Evolutionary conservation across 2,797 vertebrate genomes (phyloP), one percentile per base, ranked within the genome.

Genomic region (Acrocephalus scirpaceus): DNA sequence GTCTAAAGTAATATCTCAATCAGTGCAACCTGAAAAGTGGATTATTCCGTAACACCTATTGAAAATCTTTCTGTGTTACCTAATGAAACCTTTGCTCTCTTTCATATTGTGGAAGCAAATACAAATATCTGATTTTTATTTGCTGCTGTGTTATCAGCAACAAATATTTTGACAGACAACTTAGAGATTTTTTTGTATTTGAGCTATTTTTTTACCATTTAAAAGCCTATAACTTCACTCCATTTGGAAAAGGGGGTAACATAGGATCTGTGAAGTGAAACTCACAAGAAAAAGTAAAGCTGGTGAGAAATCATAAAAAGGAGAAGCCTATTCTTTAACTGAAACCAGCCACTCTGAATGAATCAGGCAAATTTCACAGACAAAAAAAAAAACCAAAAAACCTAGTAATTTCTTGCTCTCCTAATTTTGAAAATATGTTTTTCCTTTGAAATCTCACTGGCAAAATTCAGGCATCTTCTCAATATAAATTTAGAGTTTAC

Each of bases 291-390:
- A 69, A 53, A 2, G 40, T 79, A 88, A 93, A 87, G 45, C 23
- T 89, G 45, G 16, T 86, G 73, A 92, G 72, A 96, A 95, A 85
- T 79, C 47, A 80, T 29, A 38, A 92, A 95, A 95, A 96, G 53
- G 64, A 92, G 93, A 92, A 94, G 72, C 27, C 11, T 90, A 48
- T 79, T 54, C 42, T 95, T 86, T 69, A 81, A 42, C 77, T 95
- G 90, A 96, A 95, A 95, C 72, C n/a, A 74, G 81, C 62, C 32
- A 40, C 34, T 85, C 47, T 67, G 57, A 61, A 71, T 74, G 60
- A 95, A 85, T 83, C 50, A 89, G 45, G 23, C 23, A 90, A 78
- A 87, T 88, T 82, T 93, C 47, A 84, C 10, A 66, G 51, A 45
- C 2, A 19, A 80, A 88, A 61, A 32, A 61, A 80, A 21, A 83